These are phyloP conservation scores for Sycophaga agraensis DNA, from an alignment of 1,140 invertebrate species.

Conservation along the genomic window DNA sequence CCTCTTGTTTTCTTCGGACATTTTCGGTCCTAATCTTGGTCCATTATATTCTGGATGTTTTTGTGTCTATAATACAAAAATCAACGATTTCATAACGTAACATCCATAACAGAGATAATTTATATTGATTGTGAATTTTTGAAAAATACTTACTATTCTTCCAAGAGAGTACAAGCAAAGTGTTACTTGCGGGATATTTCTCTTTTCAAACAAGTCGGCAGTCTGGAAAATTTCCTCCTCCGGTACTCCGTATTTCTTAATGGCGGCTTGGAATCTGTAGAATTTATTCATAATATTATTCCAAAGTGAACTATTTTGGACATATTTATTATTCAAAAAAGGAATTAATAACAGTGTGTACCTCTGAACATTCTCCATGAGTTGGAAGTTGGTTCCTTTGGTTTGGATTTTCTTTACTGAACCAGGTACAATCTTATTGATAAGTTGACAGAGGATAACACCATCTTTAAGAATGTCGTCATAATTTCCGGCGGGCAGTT, in stretches of 20 bases:
- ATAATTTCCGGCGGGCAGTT: conserved; percentile 77
- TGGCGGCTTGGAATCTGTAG: conserved; percentile 85
- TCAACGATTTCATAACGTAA: too few species aligned
- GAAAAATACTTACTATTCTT: conserved; percentile 78
- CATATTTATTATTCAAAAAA: too few species aligned
- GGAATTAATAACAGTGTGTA: conserved; percentile 32
- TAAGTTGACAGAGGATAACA: conserved; percentile 88
- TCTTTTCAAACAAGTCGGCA: conserved; percentile 93
- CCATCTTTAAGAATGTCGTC: conserved; percentile 94
- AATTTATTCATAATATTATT: too few species aligned
- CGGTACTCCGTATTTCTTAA: conserved; percentile 91
- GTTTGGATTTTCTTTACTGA: conserved; percentile 95
- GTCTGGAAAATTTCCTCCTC: conserved; percentile 99
- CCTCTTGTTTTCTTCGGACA: conserved; percentile 91
- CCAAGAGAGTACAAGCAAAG: conserved; percentile 85
- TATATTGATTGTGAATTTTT: neutral
- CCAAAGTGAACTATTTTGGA: too few species aligned
- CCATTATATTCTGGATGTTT: conserved; percentile 92
- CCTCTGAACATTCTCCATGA: conserved; percentile 98
- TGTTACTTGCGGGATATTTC: conserved; percentile 96
- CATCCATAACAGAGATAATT: too few species aligned
- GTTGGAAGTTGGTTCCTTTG: conserved; percentile 94
- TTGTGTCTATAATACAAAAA: conserved; percentile 71
- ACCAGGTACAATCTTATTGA: conserved; percentile 93
- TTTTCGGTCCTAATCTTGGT: conserved; percentile 88